A percentile compares a stretch with the other conserved stretches of the same genome.
Evolutionary conservation across 2,797 vertebrate genomes (phyloP).

Genomic region (Sebastes diploproa): DNA sequence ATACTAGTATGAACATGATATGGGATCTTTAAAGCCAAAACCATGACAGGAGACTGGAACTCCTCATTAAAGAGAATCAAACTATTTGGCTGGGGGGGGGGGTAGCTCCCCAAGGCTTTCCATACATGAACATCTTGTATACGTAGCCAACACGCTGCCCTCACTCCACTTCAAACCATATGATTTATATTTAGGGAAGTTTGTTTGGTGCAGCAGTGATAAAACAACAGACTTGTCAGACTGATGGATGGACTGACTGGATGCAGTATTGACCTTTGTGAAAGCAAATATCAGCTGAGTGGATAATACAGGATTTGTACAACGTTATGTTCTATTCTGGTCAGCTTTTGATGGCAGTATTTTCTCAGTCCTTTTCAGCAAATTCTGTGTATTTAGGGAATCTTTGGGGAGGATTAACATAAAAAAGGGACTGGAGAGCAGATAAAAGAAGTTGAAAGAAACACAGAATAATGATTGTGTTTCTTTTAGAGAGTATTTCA

Average conservation of each 20-base stretch:
- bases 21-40: not conserved
- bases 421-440: too few relatives aligned
- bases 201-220: not conserved
- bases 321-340: not conserved
- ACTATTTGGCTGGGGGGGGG: not conserved
- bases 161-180: not conserved
- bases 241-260: not conserved
- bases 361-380: not conserved
- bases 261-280: not conserved
- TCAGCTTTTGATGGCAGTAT: not conserved
- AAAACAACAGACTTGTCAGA: not conserved
- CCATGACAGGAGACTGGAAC: not conserved
- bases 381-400: not conserved
- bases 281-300: not conserved
- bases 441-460: not conserved
- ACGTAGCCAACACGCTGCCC: not conserved
- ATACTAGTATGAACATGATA: too few relatives aligned
- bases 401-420: not conserved
- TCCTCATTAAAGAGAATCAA: not conserved
- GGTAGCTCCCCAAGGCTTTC: not conserved
- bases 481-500: not conserved
- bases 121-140: not conserved
- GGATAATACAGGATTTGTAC: not conserved
- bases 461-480: not conserved
- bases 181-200: not conserved